Base-by-base conservation (phyloP, 2,888 invertebrate species). In the Cephalotes varians region DNA sequence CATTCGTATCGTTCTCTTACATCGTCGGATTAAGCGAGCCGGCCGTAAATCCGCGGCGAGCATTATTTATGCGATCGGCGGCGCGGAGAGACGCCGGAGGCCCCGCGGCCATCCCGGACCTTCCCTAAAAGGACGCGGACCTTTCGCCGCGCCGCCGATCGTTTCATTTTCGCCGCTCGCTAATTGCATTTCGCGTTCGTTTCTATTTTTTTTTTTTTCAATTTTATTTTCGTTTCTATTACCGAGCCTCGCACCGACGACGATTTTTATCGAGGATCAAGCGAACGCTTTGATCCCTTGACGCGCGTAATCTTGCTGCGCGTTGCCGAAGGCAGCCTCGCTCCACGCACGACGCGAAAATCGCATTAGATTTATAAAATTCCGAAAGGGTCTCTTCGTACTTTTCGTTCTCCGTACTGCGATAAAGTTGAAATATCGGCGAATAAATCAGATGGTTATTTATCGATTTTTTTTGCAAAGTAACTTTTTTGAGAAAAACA, bases 21-120 rank as follows among this genome's bases (percentile, higher is more conserved):
- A 62, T 71, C 81, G 80, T 76, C 65, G 72, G 81, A 84, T 84
- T 85, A 79, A 81, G 62, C 85, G 79, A 74, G 73, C 44, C 44
- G 64, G 79, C 49, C 71, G 71, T 79, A 79, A 79, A 79, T 79
- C 44, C 71, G 71, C 25, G 47, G 15, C 71, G 71, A 5, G 34
- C 10, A 25, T 71, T 79, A 79, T 79, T 79, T 79, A 79, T 79
- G 77, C 56, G 77, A 71, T 79, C 71, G 71, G 69, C 71, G 51
- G 28, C 21, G 37, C 34, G 34, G 10, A 44, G 67, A n/a, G 28
- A 25, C 65, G 40, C 37, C 18, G 49, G 49, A n/a, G 65, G 28
- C 49, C 54, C 21, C 31, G 40, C 31, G 69, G 69, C 12, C 37
- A 15, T 74, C 49, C 65, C 40, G 67, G 65, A 74, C 34, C 67